A percentile compares a stretch with the other conserved stretches of the same genome.
These are phyloP conservation scores for Mercenaria mercenaria DNA, from an alignment of 1,140 invertebrate species.

Conservation along the genomic window DNA sequence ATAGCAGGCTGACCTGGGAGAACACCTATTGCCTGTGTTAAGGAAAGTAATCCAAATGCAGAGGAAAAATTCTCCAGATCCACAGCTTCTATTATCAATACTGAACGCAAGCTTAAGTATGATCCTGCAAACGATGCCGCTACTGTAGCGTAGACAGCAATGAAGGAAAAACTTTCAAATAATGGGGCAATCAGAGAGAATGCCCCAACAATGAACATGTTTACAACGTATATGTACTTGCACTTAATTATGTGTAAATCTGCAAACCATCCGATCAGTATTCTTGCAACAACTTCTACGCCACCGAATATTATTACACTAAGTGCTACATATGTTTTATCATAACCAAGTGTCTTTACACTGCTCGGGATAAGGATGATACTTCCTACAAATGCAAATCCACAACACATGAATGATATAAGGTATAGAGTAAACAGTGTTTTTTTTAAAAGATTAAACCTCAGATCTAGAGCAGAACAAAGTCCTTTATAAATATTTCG, in stretches of 20 bases:
- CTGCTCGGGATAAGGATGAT: constrained; percentile 32
- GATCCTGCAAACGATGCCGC: constrained; percentile 52
- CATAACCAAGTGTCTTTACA: constrained; percentile 33
- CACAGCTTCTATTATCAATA: constrained; percentile 31
- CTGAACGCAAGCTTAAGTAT: constrained; percentile 36
- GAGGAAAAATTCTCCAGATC: constrained; percentile 43
- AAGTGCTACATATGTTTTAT: neutral
- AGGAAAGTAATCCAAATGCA: constrained; percentile 38
- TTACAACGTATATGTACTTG: constrained; percentile 22
- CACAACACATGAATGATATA: constrained; percentile 8
- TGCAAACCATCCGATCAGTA: constrained; percentile 44
- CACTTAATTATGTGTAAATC: neutral
- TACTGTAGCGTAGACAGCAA: constrained; percentile 17
- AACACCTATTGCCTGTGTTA: constrained; percentile 18
- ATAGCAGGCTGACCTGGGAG: neutral
- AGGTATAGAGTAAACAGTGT: constrained; percentile 28
- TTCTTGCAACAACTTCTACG: constrained; percentile 8
- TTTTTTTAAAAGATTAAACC: constrained; percentile 1
- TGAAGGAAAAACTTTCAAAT: constrained; percentile 23
- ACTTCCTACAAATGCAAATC: constrained; percentile 18
- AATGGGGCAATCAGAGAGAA: constrained; percentile 32
- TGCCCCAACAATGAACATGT: constrained; percentile 33
- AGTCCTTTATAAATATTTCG: neutral
- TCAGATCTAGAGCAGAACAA: neutral
- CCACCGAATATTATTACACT: constrained; percentile 10